Base-by-base conservation (phyloP, 2,113 vertebrate species). In the Sprattus sprattus region DNA sequence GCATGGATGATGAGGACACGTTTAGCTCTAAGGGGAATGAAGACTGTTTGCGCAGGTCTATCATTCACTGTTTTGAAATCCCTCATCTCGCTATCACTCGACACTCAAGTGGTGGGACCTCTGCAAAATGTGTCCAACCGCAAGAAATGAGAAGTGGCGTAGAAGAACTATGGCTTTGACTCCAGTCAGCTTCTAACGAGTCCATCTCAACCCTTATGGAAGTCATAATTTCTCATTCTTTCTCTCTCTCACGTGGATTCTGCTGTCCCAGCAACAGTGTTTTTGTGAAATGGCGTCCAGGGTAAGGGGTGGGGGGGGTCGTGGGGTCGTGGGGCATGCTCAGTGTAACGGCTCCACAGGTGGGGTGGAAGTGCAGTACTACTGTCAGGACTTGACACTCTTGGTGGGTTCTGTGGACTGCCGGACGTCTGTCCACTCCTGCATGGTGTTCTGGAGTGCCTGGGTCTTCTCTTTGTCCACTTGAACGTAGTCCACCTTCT, bases 401-500 rank as follows among this genome's bases (percentile, higher is more conserved):
- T 99, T 99, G 88, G 95, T 28, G 0, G 98, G 96, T 88, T 99
- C 98, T 0, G 96, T 95, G 85, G 97, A 98, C 95, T 99, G 98
- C 75, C 98, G 96, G 87, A 98, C 97, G 0, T 99, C 98, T 0
- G 97, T 99, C 98, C 98, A 99, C 94, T 99, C 98, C 94, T 98
- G 98, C 98, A 99, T 99, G 91, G 98, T 99, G 95, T 92, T 99
- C 91, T 99, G 98, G 90, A 99, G 94, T 0, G 98, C 98, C 89
- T 98, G 97, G 0, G 98, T 99, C 96, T 98, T 99, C 93, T 99
- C 97, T 88, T 99, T 99, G 93, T 99, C 98, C 80, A 99, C 98
- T 86, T 99, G 98, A 52, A 99, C 98, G 0, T 99, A 99, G 91
- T 99, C 98, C 81, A 99, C 98, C 93, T 99, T 99, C 93, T 99